Percentiles rank a stretch among this genome's conserved stretches.
These are phyloP conservation scores for Trichonephila clavipes DNA, from an alignment of 1,140 invertebrate genomes.

Conservation along the genomic window DNA sequence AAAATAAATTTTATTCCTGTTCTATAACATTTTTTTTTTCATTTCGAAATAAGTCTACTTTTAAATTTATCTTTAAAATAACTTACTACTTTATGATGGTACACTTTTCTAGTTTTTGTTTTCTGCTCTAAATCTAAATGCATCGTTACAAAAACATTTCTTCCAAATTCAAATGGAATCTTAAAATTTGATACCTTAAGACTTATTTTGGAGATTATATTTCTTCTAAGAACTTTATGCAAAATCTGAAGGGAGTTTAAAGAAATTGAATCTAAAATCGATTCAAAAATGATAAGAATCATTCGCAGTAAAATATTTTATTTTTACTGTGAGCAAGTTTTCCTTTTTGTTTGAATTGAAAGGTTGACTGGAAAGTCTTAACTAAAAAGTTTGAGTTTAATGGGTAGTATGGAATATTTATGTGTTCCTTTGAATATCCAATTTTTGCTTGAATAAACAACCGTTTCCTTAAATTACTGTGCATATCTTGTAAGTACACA, in stretches of 20 bases:
- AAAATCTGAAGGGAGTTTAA: neutral
- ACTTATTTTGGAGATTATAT: neutral
- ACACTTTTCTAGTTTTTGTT: too few species aligned
- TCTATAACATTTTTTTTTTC: too few species aligned
- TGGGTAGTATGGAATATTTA: neutral
- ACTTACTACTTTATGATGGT: too few species aligned
- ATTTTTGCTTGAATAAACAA: too few species aligned
- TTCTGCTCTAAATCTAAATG: too few species aligned
- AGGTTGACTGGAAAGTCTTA: neutral
- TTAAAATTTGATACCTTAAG: neutral
- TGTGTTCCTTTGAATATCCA: neutral
- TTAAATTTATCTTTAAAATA: too few species aligned
- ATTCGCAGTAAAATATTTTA: neutral
- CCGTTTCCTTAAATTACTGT: too few species aligned
- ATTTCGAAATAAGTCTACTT: too few species aligned
- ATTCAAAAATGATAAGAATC: neutral
- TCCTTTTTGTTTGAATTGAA: neutral
- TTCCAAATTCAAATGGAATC: neutral
- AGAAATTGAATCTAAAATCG: neutral
- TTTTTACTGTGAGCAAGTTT: neutral
- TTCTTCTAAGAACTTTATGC: neutral
- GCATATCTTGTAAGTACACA: too few species aligned
- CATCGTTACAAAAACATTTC: too few species aligned
- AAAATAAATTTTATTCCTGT: too few species aligned
- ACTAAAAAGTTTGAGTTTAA: neutral